Evolutionary conservation across 2,797 vertebrate genomes (phyloP).

Genomic region (Rhinoraja longicauda): DNA sequence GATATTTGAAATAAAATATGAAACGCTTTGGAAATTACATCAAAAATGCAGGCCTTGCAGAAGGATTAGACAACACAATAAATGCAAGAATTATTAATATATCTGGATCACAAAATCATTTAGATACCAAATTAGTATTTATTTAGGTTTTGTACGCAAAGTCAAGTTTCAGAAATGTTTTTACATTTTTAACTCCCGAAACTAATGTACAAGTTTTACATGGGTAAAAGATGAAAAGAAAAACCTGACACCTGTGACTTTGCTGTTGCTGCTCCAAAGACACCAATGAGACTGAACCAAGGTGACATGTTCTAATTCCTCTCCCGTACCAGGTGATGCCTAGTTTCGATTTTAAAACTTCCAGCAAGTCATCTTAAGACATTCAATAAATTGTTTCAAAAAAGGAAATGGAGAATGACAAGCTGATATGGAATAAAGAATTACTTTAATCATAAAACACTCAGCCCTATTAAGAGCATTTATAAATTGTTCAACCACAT

Average conservation of each 20-base stretch:
- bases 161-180: background rate
- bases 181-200: too few species aligned
- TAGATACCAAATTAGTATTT: background rate
- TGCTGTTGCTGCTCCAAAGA: background rate
- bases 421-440: background rate
- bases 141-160: background rate
- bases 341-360: background rate
- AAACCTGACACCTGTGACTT: background rate
- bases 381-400: background rate
- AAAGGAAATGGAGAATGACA: background rate
- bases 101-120: background rate
- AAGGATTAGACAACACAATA: background rate
- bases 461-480: background rate
- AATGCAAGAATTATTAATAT: background rate
- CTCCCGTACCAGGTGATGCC: background rate
- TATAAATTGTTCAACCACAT: background rate
- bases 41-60: background rate
- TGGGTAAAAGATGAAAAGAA: background rate
- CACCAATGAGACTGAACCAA: background rate
- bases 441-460: background rate
- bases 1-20: background rate
- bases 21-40: background rate
- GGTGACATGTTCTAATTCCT: background rate
- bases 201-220: background rate
- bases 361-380: background rate